Evolutionary conservation across 2,888 invertebrate genomes (phyloP), one percentile per base, ranked within the genome.

Genomic region (Eristalinus aeneus): DNA sequence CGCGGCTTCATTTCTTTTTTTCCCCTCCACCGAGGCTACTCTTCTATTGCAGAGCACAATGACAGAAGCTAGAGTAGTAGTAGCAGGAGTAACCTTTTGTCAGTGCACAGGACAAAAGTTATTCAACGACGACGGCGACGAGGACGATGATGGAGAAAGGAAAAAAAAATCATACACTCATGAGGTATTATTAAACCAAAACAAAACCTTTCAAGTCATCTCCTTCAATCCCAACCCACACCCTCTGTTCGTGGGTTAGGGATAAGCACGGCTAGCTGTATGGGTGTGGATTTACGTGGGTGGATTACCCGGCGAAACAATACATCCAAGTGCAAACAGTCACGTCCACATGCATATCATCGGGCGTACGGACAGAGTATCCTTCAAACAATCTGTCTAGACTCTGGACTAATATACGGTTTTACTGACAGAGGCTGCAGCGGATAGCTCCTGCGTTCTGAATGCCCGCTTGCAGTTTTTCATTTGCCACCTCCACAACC

Each of bases 351-450:
- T 32, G 12, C 46, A 31, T 32, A 64, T 31, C 16, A 12, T 16
- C 8, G 46, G 12, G 4, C 27, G 46, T 46, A 46, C 16, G n/a
- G 16, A 8, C 32, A 8, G 34, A 34, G 75, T 58, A 80, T 80
- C 76, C 71, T 80, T 80, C 56, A 80, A 77, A 80, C 80, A 85
- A 85, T 85, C 81, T 73, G 85, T 85, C 85, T 85, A 85, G 85
- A 85, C 85, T 80, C 65, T 73, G 80, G 60, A 80, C 85, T 85
- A 85, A 80, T 80, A 73, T 71, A 77, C 63, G 22, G 68, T 36
- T 80, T 80, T 68, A 80, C 76, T 23, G 23, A 11, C 31, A 73
- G 67, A 72, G 72, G 72, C 61, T 75, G 71, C 39, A 34, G 27
- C 27, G 27, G 27, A 27, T 54, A 75, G 54, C 16, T n/a, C 39